These are phyloP conservation scores for Craterocephalus amniculus DNA, from an alignment of 2,797 vertebrate species.

Conservation along the genomic window DNA sequence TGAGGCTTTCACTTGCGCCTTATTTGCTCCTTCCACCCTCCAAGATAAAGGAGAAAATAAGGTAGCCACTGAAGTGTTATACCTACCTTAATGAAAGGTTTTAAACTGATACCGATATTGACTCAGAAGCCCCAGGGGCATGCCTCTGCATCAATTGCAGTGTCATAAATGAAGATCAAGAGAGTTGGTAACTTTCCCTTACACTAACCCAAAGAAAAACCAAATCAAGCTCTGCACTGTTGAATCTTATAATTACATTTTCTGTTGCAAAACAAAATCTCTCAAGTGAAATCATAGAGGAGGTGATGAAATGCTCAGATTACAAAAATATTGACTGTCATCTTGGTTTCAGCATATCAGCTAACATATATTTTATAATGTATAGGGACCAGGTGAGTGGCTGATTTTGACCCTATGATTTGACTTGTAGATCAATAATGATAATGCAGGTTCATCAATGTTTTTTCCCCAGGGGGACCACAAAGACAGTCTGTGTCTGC, in stretches of 20 bases:
- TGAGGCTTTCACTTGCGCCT: constrained; percentile 73
- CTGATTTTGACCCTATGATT: constrained; percentile 39
- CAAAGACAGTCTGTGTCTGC: constrained; percentile 23
- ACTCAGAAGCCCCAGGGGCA: constrained; percentile 54
- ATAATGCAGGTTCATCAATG: constrained; percentile 64
- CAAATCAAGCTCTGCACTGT: constrained; percentile 31
- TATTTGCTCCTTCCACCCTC: constrained; percentile 77
- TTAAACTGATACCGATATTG: constrained; percentile 70
- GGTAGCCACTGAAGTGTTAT: constrained; percentile 70
- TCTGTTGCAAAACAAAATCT: constrained; percentile 10
- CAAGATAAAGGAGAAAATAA: constrained; percentile 76
- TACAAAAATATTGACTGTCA: constrained; percentile 7
- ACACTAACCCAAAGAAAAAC: constrained; percentile 53
- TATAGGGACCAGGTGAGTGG: constrained; percentile 16
- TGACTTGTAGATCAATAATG: constrained; percentile 58
- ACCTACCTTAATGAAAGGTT: constrained; percentile 74
- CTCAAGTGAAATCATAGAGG: constrained; percentile 18
- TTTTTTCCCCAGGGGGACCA: constrained; percentile 9
- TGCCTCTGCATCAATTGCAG: constrained; percentile 49
- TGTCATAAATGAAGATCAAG: constrained; percentile 72
- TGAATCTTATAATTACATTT: constrained; percentile 44
- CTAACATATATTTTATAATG: neutral
- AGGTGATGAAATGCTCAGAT: constrained; percentile 32
- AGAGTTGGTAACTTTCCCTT: constrained; percentile 43
- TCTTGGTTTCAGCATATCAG: neutral